Conservation (phyloP, 1,140 invertebrate species). For the Elysia chlorotica region DNA sequence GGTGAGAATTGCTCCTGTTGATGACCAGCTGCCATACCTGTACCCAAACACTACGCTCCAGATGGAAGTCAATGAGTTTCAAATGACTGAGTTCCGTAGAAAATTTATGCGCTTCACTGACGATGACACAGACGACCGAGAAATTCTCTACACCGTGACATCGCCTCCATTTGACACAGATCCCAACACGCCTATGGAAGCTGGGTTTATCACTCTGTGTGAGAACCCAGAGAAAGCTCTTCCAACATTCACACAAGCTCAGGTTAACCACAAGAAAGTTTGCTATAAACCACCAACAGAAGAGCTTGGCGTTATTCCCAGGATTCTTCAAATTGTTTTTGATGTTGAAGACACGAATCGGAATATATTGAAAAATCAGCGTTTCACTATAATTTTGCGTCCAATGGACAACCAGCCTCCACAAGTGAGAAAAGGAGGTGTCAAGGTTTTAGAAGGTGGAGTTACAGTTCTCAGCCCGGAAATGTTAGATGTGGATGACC, state of each 20-base stretch:
- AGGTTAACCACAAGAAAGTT: constrained; percentile 61
- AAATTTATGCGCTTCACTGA: constrained; percentile 57
- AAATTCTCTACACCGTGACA: constrained; percentile 46
- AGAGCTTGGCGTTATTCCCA: constrained; percentile 57
- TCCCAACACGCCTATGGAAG: constrained; percentile 42
- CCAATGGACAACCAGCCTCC: constrained; percentile 62
- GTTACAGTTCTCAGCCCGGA: constrained; percentile 45
- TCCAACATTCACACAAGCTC: constrained; percentile 56
- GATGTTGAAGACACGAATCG: constrained; percentile 57
- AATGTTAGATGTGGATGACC: constrained; percentile 56
- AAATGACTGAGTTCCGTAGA: constrained; percentile 53
- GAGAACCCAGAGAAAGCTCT: constrained; percentile 49
- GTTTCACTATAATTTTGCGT: constrained; percentile 54
- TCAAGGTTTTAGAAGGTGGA: constrained; percentile 55
- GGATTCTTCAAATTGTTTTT: constrained; percentile 59
- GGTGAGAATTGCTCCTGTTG: constrained; percentile 55
- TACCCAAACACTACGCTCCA: constrained; percentile 47
- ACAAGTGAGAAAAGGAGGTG: constrained; percentile 49
- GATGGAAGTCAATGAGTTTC: constrained; percentile 58
- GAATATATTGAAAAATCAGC: constrained; percentile 55
- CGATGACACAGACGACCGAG: constrained; percentile 53
- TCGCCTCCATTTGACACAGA: constrained; percentile 55
- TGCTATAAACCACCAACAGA: constrained; percentile 59
- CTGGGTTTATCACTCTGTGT: constrained; percentile 56
- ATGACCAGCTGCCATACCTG: constrained; percentile 60